Evolutionary conservation across 2,888 invertebrate species (phyloP).

Genomic region (Dichetophora obliterata): DNA sequence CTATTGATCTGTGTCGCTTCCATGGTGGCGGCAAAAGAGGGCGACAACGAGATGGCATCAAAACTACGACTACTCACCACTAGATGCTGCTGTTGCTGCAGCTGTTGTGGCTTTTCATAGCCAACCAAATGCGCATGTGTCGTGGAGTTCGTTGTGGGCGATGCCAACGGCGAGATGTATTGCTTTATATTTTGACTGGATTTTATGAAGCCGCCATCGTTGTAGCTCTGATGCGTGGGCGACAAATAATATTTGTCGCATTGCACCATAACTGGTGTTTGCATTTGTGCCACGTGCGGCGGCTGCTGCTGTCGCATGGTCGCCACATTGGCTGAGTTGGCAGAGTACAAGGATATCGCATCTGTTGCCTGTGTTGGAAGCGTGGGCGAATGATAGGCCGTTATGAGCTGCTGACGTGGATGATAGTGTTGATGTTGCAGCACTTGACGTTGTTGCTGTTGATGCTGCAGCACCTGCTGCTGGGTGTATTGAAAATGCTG

Average conservation of each 20-base stretch:
- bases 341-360: conserved; percentile 61
- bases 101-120: conserved; percentile 44
- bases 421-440: conserved; percentile 44
- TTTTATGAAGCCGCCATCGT: conserved; percentile 66
- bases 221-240: conserved; percentile 65
- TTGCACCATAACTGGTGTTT: conserved; percentile 61
- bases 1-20: conserved; percentile 50
- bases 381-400: conserved; percentile 27
- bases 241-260: conserved; percentile 68
- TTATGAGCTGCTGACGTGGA: conserved; percentile 45
- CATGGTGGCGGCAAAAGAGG: conserved; percentile 59
- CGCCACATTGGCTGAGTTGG: conserved; percentile 64
- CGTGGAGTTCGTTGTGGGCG: conserved; percentile 52
- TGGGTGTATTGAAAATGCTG: conserved; percentile 43
- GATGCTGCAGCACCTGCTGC: conserved; percentile 42
- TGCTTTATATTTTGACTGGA: conserved; percentile 68
- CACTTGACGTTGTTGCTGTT: conserved; percentile 49
- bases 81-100: conserved; percentile 36
- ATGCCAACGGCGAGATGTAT: conserved; percentile 63
- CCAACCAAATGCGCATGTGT: conserved; percentile 35
- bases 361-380: conserved; percentile 46
- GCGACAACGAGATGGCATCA: conserved; percentile 62
- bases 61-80: conserved; percentile 45
- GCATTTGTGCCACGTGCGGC: conserved; percentile 56
- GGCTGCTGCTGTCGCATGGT: conserved; percentile 61